Conservation (phyloP, 1,140 invertebrate species). For the Drosophila arizonae region DNA sequence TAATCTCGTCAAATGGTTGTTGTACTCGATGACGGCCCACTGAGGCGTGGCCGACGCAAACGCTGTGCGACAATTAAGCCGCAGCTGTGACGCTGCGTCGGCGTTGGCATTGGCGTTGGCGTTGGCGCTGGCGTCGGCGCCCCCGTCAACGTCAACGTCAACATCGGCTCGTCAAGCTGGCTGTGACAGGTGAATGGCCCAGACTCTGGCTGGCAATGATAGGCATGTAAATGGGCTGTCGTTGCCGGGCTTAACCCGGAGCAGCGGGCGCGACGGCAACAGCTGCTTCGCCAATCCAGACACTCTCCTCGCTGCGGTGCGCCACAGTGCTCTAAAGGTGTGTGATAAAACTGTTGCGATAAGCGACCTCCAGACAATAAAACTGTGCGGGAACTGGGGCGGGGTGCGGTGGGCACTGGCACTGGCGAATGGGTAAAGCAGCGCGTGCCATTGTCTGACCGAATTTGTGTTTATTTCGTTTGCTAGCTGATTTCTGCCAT, state of each 20-base stretch:
- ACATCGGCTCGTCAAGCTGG: slow-evolving; percentile 26
- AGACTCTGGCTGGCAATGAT: slow-evolving; percentile 57
- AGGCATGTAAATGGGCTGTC: slow-evolving; percentile 67
- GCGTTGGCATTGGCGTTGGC: not conserved
- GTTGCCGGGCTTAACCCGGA: slow-evolving; percentile 25
- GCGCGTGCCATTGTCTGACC: slow-evolving; percentile 35
- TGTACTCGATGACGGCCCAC: slow-evolving; percentile 32
- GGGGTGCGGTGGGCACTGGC: not conserved
- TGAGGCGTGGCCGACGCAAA: slow-evolving; percentile 52
- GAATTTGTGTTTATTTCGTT: slow-evolving; percentile 32
- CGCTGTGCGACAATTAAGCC: slow-evolving; percentile 43
- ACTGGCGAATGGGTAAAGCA: not conserved
- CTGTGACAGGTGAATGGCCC: slow-evolving; percentile 63
- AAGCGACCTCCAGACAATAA: slow-evolving; percentile 42
- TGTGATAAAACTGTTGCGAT: slow-evolving; percentile 47
- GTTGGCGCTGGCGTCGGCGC: slow-evolving; percentile 12
- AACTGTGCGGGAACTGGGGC: not conserved
- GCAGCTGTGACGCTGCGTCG: slow-evolving; percentile 22
- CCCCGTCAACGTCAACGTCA: not conserved
- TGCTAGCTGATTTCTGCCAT: slow-evolving; percentile 13
- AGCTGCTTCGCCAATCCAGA: slow-evolving; percentile 16
- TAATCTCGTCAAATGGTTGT: slow-evolving; percentile 66
- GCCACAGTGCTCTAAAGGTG: slow-evolving; percentile 39
- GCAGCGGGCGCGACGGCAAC: not conserved
- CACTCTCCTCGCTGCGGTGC: slow-evolving; percentile 40